Evolutionary conservation across 2,797 vertebrate species (phyloP).

Genomic region (Spea hammondii): DNA sequence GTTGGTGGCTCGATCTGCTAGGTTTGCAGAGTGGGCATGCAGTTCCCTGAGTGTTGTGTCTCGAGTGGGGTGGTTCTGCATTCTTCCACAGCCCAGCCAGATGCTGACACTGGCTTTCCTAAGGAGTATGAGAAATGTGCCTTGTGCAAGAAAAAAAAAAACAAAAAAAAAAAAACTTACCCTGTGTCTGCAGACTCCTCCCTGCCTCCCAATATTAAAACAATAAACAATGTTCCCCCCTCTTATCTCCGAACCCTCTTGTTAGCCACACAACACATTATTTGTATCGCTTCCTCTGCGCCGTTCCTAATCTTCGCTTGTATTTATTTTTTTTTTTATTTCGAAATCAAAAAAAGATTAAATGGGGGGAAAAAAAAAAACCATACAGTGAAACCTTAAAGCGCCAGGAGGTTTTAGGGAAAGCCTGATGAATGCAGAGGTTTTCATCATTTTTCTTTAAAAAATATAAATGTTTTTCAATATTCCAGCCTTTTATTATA

Average conservation of each 20-base stretch:
- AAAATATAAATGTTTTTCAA: too few species aligned
- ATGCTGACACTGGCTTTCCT: slow-evolving; percentile 51
- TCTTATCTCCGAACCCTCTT: slow-evolving; percentile 6
- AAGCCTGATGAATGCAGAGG: too few species aligned
- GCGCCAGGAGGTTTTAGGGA: too few species aligned
- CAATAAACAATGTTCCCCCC: not conserved
- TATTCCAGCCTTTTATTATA: too few species aligned
- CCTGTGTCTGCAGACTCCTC: not conserved
- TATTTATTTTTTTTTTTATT: too few species aligned
- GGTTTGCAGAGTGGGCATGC: slow-evolving; percentile 42
- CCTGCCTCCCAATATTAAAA: slow-evolving; percentile 32
- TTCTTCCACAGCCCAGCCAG: slow-evolving; percentile 48
- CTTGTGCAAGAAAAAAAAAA: slow-evolving; percentile 13
- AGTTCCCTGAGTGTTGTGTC: slow-evolving; percentile 21
- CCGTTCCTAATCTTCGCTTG: too few species aligned
- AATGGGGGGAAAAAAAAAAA: too few species aligned
- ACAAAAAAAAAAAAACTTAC: slow-evolving; percentile 21
- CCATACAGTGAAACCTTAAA: too few species aligned
- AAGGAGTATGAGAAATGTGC: slow-evolving; percentile 42
- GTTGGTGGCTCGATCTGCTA: slow-evolving; percentile 19
- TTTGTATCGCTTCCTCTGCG: too few species aligned
- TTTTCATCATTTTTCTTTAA: too few species aligned
- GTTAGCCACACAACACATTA: not conserved
- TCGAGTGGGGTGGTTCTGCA: slow-evolving; percentile 45
- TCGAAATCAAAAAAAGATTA: too few species aligned